Base-by-base conservation (phyloP, 2,113 vertebrate species). In the Brachypteracias leptosomus region DNA sequence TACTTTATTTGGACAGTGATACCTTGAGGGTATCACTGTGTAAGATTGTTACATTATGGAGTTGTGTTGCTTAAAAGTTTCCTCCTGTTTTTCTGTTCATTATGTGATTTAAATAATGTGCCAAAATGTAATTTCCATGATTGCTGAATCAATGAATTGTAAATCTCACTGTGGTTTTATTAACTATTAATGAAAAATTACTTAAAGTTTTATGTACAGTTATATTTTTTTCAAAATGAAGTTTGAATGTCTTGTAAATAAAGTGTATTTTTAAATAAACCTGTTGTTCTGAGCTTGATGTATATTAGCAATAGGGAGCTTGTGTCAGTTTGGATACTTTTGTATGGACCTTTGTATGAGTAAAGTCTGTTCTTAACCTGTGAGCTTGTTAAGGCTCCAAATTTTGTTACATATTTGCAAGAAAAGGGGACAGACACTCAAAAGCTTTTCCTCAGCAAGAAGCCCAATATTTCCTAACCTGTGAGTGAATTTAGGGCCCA, bases 11-110 rank as follows among this genome's bases (percentile, higher is more conserved):
- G 46, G 75, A 76, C 54, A 71, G 93, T 76, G 58, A 54, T 51
- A 42, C 25, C n/a, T 71, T 91, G 38, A 94, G 68, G 47, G 31
- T 92, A 70, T 92, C 80, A 40, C 52, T 96, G 33, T 59, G 8
- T 62, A 25, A 87, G 82, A 38, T 86, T 97, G 97, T 98, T 98
- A 98, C 96, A 97, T 95, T 91, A 77, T 95, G 97, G 97, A 98
- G 96, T 94, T 95, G 59, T 94, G 97, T 97, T 98, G 97, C 98
- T 97, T 93, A 46, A 73, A 90, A 63, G 70, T 79, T 90, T 96
- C 51, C 40, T 93, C 49, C 52, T 19, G 12, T 47, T 93, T 94
- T 96, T 71, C 92, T 73, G 70, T 57, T 76, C 38, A 22, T 46
- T 44, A 18, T 65, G 36, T 77, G 77, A 89, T 89, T 89, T 75